Base-by-base conservation (phyloP, 2,888 invertebrate species). In the Iselma pallidipennis region DNA sequence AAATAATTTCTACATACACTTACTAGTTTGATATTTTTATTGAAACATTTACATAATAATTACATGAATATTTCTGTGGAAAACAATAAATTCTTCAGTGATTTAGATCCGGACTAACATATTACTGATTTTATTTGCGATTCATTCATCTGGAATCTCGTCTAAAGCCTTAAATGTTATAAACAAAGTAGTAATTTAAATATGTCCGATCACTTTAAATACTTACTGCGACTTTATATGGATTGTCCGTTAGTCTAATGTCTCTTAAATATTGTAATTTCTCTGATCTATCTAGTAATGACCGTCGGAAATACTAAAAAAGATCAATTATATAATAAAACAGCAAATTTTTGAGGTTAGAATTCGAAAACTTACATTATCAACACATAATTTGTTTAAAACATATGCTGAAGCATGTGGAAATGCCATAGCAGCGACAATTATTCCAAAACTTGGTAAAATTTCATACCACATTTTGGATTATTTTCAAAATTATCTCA, bases 381-480 rank as follows among this genome's bases (percentile, higher is more conserved):
- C 89, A 65, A 87, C 64, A 5, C 78, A 72, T 65, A 87, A 74
- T 77, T 88, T 88, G 78, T 89, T 86, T 65, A 88, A 67, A 72
- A 87, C 86, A 76, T 88, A 88, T 45, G 87, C 82, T 2, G 84
- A 84, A 79, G 84, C 86, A 67, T 87, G 86, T 12, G 90, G 90
- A 59, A 89, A 70, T 14, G 86, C 85, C 67, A 90, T 57, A 1
- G 83, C 86, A 37, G 83, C 86, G 49, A 85, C 81, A 55, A 90
- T 85, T 65, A 90, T 87, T 65, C 82, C 83, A 66, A 85, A 85
- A 72, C 86, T 84, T 12, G 90, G 90, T 71, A 90, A 73, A 78
- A 89, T 86, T 86, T 90, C 90, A 80, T 87, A 90, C 90, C 90
- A 90, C 90, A 90, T 90, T 77, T 71, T 80, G 28, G 49, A n/a